These are phyloP conservation scores for Phyllostomus discolor DNA, from an alignment of 2,113 vertebrate species.

Conservation along the genomic window DNA sequence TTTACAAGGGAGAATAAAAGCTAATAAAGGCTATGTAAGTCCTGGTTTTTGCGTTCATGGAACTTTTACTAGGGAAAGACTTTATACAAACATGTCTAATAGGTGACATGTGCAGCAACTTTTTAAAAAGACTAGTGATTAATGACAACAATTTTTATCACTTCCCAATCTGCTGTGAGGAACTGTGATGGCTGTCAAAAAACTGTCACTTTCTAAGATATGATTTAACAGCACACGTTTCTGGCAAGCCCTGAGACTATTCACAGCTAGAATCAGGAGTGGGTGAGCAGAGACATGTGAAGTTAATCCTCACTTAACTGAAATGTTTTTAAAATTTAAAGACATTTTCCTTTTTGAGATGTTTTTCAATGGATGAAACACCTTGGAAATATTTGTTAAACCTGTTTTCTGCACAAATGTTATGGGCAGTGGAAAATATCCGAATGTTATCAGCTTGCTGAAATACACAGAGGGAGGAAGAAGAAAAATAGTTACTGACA, in stretches of 20 bases:
- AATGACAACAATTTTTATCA: slow-evolving; percentile 12
- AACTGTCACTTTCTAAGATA: neutral
- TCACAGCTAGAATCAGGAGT: neutral
- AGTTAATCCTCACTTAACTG: slow-evolving; percentile 2
- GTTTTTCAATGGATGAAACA: slow-evolving; percentile 20
- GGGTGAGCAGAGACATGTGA: neutral
- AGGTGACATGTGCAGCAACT: neutral
- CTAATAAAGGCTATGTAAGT: neutral
- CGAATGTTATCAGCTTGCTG: neutral
- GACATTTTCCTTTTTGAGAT: neutral
- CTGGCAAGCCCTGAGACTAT: neutral
- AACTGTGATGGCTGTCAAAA: slow-evolving; percentile 18
- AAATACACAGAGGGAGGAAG: neutral
- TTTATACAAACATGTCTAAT: neutral
- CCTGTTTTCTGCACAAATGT: slow-evolving; percentile 9
- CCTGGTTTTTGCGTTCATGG: neutral
- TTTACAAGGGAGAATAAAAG: neutral
- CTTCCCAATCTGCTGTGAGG: slow-evolving; percentile 22
- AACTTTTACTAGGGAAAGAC: neutral
- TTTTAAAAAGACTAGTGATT: slow-evolving; percentile 10
- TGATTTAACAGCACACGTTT: slow-evolving; percentile 1
- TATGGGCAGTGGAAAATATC: neutral
- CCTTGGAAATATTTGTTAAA: slow-evolving; percentile 16
- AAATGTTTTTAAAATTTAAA: slow-evolving; percentile 20
- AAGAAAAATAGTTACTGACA: neutral